These are phyloP conservation scores for Uloborus plumipes DNA, from an alignment of 2,888 invertebrate species.

Conservation along the genomic window DNA sequence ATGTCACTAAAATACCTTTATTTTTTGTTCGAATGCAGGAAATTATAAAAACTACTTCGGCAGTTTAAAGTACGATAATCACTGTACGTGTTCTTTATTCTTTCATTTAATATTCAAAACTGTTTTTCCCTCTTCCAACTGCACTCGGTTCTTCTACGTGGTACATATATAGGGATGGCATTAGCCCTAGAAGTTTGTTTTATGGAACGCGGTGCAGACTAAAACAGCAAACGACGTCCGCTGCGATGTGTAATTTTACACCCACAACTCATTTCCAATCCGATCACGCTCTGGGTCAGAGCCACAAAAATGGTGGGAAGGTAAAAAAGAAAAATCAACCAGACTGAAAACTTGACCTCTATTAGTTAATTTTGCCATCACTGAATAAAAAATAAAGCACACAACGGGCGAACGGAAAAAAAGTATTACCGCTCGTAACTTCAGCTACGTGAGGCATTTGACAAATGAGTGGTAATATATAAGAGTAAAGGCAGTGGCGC, in stretches of 20 bases:
- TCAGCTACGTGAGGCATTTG: conserved; percentile 48
- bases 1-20: no score
- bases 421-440: conserved; percentile 25
- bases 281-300: conserved; percentile 13
- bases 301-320: background rate
- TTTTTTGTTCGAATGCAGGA: no score
- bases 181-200: no score
- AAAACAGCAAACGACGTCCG: no score
- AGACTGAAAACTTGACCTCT: conserved; percentile 52
- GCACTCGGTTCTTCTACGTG: no score
- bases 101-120: no score
- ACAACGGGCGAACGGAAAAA: conserved; percentile 4
- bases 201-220: no score
- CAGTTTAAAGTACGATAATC: no score
- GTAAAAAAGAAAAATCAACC: conserved; percentile 3
- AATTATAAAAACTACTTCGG: no score
- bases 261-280: conserved; percentile 17
- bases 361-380: conserved; percentile 47
- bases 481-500: conserved; percentile 13
- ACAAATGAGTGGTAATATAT: conserved; percentile 49
- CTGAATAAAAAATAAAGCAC: conserved; percentile 39
- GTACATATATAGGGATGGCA: no score
- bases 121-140: no score
- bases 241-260: conserved; percentile 5
- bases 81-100: no score